phyloP scores from a whole-genome alignment of 64 coral and sea anemone species.

The Dendrophyllia cribrosa region DNA sequence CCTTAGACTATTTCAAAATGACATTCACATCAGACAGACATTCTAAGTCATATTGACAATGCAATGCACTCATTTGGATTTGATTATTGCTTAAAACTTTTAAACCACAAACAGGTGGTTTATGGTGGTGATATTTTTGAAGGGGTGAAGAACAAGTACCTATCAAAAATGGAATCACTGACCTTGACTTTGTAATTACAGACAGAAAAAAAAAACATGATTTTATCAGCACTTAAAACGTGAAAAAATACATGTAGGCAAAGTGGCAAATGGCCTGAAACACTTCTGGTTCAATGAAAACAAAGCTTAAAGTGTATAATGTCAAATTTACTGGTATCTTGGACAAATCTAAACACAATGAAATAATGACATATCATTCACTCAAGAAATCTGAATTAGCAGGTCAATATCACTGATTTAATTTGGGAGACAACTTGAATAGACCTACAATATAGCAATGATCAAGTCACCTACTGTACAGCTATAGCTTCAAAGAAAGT shows the following conservation, averaged over 20 bases:
- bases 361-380: background rate
- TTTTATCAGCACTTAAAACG: no score
- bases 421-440: background rate
- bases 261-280: no score
- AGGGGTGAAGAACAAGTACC: background rate
- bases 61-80: background rate
- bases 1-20: background rate
- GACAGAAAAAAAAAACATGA: no score
- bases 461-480: background rate
- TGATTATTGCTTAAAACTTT: background rate
- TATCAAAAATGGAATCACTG: background rate
- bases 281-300: background rate
- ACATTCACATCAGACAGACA: background rate
- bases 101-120: background rate
- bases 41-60: background rate
- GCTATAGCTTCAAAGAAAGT: background rate
- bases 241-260: no score
- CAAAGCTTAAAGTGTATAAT: background rate
- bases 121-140: constrained; percentile 20
- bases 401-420: background rate
- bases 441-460: background rate
- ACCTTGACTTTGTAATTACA: background rate
- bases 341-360: background rate
- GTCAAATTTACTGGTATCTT: background rate
- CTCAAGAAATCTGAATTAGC: background rate